These are phyloP conservation scores for Drosophila virilis DNA, from an alignment of 1,140 invertebrate species.

Conservation along the genomic window DNA sequence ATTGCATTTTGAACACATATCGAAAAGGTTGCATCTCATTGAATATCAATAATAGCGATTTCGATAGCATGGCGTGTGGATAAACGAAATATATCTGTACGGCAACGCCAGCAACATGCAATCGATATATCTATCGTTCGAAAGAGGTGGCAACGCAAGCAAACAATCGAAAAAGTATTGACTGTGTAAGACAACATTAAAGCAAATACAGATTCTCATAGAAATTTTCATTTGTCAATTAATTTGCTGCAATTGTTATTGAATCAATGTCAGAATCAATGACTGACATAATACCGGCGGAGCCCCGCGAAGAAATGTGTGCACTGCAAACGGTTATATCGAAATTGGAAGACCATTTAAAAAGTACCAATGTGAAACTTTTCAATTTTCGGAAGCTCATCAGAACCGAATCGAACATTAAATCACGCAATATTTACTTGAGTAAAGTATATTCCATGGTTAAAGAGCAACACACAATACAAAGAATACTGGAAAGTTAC, in stretches of 20 bases:
- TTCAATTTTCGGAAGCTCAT: slow-evolving; percentile 10
- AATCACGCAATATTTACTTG: slow-evolving; percentile 8
- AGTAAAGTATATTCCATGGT: slow-evolving; percentile 18
- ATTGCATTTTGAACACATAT: background rate
- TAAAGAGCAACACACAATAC: slow-evolving; percentile 23
- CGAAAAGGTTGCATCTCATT: background rate
- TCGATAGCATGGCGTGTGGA: background rate
- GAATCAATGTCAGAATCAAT: background rate
- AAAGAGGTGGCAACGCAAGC: slow-evolving; percentile 8
- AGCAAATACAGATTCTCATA: background rate
- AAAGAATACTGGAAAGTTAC: slow-evolving; percentile 17
- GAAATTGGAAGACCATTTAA: slow-evolving; percentile 14
- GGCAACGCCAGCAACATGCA: slow-evolving; percentile 14
- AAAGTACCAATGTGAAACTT: slow-evolving; percentile 19
- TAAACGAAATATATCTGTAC: slow-evolving; percentile 7
- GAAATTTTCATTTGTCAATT: background rate
- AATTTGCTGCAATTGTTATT: background rate
- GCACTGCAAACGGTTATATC: background rate
- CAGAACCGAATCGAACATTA: slow-evolving; percentile 11
- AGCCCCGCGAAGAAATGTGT: background rate
- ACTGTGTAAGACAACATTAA: background rate
- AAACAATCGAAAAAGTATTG: slow-evolving; percentile 15
- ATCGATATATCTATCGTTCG: slow-evolving; percentile 29
- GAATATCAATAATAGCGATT: background rate
- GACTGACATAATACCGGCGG: background rate